Percentiles rank a stretch among this genome's conserved stretches.
Evolutionary conservation across 2,888 invertebrate species (phyloP).

Genomic region (Lagria hirta): DNA sequence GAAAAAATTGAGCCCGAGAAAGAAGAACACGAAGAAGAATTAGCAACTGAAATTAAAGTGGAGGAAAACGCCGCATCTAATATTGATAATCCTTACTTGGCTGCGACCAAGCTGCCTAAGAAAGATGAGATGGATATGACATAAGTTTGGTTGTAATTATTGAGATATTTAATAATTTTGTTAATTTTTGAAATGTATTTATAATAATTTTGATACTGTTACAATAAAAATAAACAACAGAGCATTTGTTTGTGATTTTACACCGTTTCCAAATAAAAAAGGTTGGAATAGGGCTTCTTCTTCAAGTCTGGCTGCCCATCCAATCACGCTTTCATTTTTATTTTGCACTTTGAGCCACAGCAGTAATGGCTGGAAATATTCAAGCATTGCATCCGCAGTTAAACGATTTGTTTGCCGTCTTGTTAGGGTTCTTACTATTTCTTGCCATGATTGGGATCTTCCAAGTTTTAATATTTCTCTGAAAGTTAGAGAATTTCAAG

Average conservation of each 20-base stretch:
- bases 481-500: no score
- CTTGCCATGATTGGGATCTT: constrained; percentile 67
- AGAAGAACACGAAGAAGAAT: constrained; percentile 28
- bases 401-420: constrained; percentile 70
- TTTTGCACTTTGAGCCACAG: constrained; percentile 79
- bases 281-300: constrained; percentile 63
- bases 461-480: constrained; percentile 72
- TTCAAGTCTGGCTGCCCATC: constrained; percentile 71
- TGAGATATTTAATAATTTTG: constrained; percentile 6
- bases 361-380: constrained; percentile 79
- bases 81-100: constrained; percentile 76
- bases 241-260: constrained; percentile 14
- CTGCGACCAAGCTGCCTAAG: constrained; percentile 52
- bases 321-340: constrained; percentile 68
- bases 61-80: constrained; percentile 55
- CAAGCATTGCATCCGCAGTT: constrained; percentile 74
- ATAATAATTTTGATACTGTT: constrained; percentile 1
- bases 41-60: constrained; percentile 42
- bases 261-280: constrained; percentile 32
- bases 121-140: constrained; percentile 39
- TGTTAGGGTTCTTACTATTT: constrained; percentile 71
- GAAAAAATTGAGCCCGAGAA: constrained; percentile 40
- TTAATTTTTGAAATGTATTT: constrained; percentile 4
- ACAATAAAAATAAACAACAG: constrained; percentile 24
- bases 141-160: constrained; percentile 5